These are phyloP conservation scores for Anarrhichthys ocellatus DNA, from an alignment of 2,113 vertebrate species.

Conservation along the genomic window DNA sequence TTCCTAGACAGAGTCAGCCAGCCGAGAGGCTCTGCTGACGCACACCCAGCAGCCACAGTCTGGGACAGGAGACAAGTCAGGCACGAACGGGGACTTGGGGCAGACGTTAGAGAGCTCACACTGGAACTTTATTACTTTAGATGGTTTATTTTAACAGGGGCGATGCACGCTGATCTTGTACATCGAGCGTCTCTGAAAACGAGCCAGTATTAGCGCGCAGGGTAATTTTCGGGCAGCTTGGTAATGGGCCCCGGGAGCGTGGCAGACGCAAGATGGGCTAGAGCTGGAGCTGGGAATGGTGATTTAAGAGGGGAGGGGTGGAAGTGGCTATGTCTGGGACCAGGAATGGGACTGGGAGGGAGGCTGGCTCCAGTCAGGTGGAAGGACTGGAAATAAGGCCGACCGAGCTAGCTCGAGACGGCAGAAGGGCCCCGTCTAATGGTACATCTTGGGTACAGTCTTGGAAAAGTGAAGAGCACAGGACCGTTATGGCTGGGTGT, in stretches of 20 bases:
- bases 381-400: constrained; percentile 55
- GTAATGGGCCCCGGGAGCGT: constrained; percentile 38
- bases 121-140: constrained; percentile 74
- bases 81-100: constrained; percentile 65
- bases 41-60: constrained; percentile 80
- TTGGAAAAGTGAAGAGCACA: constrained; percentile 42
- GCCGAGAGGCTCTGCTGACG: constrained; percentile 78
- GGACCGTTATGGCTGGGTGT: constrained; percentile 39
- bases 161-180: constrained; percentile 41
- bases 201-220: constrained; percentile 26
- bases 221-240: constrained; percentile 39
- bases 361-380: constrained; percentile 67
- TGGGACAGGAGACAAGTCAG: constrained; percentile 78
- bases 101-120: constrained; percentile 62
- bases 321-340: constrained; percentile 62
- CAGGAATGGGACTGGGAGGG: constrained; percentile 50
- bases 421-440: constrained; percentile 33
- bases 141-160: constrained; percentile 74
- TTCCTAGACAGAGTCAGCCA: constrained; percentile 79
- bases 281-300: constrained; percentile 51
- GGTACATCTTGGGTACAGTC: constrained; percentile 42
- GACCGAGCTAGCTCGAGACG: constrained; percentile 31
- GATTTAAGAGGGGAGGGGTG: constrained; percentile 67
- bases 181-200: constrained; percentile 35
- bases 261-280: constrained; percentile 38